Percentiles rank a stretch among this genome's conserved stretches.
Conservation (phyloP, 1,140 invertebrate species). For the Drosophila pectinifera region DNA sequence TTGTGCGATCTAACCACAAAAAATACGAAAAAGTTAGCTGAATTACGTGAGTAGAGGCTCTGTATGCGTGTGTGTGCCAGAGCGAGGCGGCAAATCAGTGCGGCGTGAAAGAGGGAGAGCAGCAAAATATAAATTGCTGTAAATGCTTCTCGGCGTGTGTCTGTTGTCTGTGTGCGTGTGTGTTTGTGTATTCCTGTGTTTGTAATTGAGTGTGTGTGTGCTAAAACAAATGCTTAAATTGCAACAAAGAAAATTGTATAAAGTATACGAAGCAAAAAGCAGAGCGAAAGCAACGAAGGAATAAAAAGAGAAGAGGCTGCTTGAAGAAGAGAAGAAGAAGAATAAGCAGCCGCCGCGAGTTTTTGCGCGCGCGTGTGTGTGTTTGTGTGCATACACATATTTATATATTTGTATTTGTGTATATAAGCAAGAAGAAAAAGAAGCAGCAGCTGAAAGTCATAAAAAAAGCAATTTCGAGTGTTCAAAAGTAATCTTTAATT, state of each 20-base stretch:
- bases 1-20: conserved; percentile 46
- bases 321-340: conserved; percentile 40
- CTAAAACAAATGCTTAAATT: conserved; percentile 66
- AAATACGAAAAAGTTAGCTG: conserved; percentile 17
- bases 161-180: conserved; percentile 8
- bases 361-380: conserved; percentile 28
- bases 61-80: conserved; percentile 60
- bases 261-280: conserved; percentile 53
- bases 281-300: conserved; percentile 23
- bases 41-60: conserved; percentile 68
- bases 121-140: conserved; percentile 60
- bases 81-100: conserved; percentile 71
- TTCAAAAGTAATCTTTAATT: conserved; percentile 37
- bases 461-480: conserved; percentile 29
- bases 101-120: conserved; percentile 43
- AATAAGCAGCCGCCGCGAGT: conserved; percentile 42
- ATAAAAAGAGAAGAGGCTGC: conserved; percentile 33
- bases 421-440: conserved; percentile 41
- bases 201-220: conserved; percentile 33
- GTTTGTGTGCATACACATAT: conserved; percentile 33
- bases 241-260: conserved; percentile 76
- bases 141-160: conserved; percentile 36
- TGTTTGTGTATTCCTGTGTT: conserved; percentile 11
- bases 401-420: conserved; percentile 13
- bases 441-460: conserved; percentile 60